Conservation (phyloP, 2,113 vertebrate genomes). For the Murina feae region DNA sequence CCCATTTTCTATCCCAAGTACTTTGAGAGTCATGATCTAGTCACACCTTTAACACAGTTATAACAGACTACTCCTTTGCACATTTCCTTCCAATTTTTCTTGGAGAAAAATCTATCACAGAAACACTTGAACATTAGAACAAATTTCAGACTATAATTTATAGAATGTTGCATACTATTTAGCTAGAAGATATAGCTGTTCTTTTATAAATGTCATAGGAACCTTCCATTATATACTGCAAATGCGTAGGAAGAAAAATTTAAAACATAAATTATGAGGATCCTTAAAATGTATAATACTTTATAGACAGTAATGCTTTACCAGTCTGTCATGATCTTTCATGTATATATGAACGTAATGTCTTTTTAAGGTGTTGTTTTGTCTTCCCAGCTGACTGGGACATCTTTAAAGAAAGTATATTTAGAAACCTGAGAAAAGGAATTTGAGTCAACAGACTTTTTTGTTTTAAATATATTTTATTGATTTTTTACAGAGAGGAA, state of each 20-base stretch:
- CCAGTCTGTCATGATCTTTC: background rate
- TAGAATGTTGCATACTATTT: background rate
- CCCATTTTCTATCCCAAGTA: background rate
- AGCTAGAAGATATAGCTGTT: background rate
- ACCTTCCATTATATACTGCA: background rate
- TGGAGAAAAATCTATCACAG: slow-evolving; percentile 36
- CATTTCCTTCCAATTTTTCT: background rate
- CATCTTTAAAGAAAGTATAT: background rate
- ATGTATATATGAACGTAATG: background rate
- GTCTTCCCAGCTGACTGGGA: background rate
- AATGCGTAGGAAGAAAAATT: background rate
- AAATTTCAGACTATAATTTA: slow-evolving; percentile 50
- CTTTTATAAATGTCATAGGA: background rate
- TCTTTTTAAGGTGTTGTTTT: slow-evolving; percentile 26
- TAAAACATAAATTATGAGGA: slow-evolving; percentile 20
- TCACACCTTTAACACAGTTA: background rate
- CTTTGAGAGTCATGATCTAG: background rate
- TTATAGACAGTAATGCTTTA: background rate
- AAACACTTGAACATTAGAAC: slow-evolving; percentile 28
- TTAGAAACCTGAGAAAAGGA: background rate
- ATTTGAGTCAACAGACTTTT: background rate
- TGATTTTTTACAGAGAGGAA: no score
- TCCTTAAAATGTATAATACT: slow-evolving; percentile 24
- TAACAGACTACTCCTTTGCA: background rate
- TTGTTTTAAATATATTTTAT: no score